A percentile compares a stretch with the other conserved stretches of the same genome.
These are phyloP conservation scores for Polydrusus cervinus DNA, from an alignment of 2,888 invertebrate genomes.

Conservation along the genomic window DNA sequence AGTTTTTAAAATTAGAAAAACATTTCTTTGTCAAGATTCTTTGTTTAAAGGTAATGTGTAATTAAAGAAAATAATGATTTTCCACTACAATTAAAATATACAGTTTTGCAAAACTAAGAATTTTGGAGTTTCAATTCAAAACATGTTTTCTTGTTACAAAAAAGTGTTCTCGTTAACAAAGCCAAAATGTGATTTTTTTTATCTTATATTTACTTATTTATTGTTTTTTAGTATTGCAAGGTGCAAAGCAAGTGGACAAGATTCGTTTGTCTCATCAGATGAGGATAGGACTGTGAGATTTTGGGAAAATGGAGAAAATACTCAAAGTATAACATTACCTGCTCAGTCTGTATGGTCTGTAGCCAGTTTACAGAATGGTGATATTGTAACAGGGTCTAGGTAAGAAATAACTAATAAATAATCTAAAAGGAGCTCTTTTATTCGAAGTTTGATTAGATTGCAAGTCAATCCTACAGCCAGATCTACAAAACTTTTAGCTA, in stretches of 20 bases:
- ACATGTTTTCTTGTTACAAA: too few relatives aligned
- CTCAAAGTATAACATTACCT: conserved; percentile 83
- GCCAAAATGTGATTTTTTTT: too few relatives aligned
- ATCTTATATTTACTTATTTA: conserved; percentile 23
- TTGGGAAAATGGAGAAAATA: conserved; percentile 81
- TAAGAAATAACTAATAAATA: conserved; percentile 46
- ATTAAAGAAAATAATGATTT: too few relatives aligned
- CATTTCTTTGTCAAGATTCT: too few relatives aligned
- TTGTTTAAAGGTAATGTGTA: too few relatives aligned
- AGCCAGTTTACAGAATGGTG: conserved; percentile 86
- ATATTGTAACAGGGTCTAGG: conserved; percentile 87
- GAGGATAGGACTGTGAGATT: conserved; percentile 90
- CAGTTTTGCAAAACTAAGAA: too few relatives aligned
- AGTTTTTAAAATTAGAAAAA: too few relatives aligned
- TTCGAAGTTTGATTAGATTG: neutral
- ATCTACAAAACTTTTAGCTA: too few relatives aligned
- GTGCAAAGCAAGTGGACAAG: conserved; percentile 74
- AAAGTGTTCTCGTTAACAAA: too few relatives aligned
- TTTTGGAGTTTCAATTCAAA: too few relatives aligned
- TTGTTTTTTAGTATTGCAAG: conserved; percentile 73
- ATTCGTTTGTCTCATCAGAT: conserved; percentile 86
- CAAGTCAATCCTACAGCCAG: too few relatives aligned
- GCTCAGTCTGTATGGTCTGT: conserved; percentile 94
- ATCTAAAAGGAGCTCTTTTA: conserved; percentile 5
- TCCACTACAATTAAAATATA: too few relatives aligned